These are phyloP conservation scores for Carassius auratus DNA, from an alignment of 2,113 vertebrate species.

Conservation along the genomic window DNA sequence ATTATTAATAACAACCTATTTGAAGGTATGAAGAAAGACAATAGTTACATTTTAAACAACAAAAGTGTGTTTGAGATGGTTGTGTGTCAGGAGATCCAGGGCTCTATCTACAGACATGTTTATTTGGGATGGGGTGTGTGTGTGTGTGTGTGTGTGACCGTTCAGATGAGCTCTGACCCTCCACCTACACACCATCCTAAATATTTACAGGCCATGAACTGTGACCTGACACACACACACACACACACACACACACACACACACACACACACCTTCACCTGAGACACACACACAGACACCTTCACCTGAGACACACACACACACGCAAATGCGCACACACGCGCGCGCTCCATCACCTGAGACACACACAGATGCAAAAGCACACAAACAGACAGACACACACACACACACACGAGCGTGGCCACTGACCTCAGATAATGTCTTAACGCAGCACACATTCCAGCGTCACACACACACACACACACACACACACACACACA, in stretches of 20 bases:
- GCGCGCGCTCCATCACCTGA: neutral
- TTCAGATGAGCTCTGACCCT: neutral
- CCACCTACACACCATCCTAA: conserved; percentile 56
- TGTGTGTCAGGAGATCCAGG: conserved; percentile 57
- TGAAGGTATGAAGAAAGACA: neutral
- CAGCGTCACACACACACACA: neutral
- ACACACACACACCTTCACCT: neutral
- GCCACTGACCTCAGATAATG: conserved; percentile 53
- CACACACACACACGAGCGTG: conserved; percentile 33
- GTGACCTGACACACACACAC: conserved; percentile 49
- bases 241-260: conserved; percentile 35
- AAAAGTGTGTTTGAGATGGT: neutral
- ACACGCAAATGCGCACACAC: neutral
- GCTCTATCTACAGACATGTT: neutral
- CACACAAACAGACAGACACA: conserved; percentile 13
- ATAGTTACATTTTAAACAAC: too few species aligned
- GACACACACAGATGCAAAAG: neutral
- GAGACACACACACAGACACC: neutral
- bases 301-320: too few species aligned
- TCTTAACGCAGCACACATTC: conserved; percentile 47
- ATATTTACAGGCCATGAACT: conserved; percentile 67
- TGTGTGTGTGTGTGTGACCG: neutral
- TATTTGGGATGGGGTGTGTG: neutral
- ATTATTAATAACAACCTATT: too few species aligned
- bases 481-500: too few species aligned